Base-by-base conservation (phyloP, 2,888 invertebrate genomes). In the Gonocerus acuteangulatus region DNA sequence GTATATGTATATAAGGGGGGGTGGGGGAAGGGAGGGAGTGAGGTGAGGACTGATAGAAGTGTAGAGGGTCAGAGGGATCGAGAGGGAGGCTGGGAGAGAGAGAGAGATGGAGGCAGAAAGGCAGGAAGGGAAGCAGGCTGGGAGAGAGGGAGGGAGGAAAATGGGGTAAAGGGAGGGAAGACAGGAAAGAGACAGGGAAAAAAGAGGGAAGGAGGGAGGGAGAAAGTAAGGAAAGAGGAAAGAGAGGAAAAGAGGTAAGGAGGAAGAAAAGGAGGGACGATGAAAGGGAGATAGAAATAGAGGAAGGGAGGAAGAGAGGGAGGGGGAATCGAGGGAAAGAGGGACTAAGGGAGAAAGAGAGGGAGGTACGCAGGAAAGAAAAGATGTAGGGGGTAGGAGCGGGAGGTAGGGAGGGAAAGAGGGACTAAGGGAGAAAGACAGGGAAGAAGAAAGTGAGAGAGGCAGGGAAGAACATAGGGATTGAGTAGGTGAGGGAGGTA, bases 401-500 rank as follows among this genome's bases (percentile, higher is more conserved):
- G 44, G 21, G 44, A 22, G 45, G 22, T 3, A 15, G n/a, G 3
- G 27, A 16, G 32, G 18, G 27, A 23, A 22, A 23, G 13, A 56
- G 58, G 47, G 32, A 15, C 11, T 22, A 11, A 11, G 58, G 18
- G 39, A 27, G 13, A 19, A 34, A 48, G 21, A 22, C 18, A 34
- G 34, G 19, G 34, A 32, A 22, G 18, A 4, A 27, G 49, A 36
- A n/a, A 48, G 48, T 7, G 36, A 6, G 22, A 48, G 48, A 39
- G 13, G 3, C 34, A 48, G 59, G 19, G 44, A 59, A 39, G 34
- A 21, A 6, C 15, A 23, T 48, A 60, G 22, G 13, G 49, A 19
- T 21, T 9, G 39, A 60, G 51, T 19, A 48, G 27, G 19, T 6
- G 39, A 39, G 22, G 21, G 42, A 39, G 42, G 22, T 9, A 15